phyloP scores from a whole-genome alignment of 2,113 vertebrate genomes.

The Bolborhynchus lineola region DNA sequence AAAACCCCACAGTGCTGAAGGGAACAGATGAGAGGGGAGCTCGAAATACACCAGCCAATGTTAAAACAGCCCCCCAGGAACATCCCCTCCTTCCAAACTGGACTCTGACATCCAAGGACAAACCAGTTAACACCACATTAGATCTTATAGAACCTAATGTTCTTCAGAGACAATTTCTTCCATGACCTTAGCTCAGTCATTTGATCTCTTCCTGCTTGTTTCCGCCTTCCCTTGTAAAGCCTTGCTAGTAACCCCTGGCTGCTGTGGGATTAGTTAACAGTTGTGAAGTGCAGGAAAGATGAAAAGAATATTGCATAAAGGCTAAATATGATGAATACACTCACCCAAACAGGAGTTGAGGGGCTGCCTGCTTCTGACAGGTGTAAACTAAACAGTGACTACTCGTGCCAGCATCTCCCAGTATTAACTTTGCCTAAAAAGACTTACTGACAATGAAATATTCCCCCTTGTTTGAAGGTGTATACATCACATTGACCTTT shows the following conservation, averaged over 20 bases:
- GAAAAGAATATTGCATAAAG: background rate
- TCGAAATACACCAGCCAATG: background rate
- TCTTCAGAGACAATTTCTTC: background rate
- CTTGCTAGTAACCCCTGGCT: background rate
- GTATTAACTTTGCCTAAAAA: background rate
- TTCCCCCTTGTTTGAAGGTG: background rate
- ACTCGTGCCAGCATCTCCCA: background rate
- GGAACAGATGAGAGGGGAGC: background rate
- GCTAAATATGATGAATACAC: background rate
- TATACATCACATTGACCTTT: background rate
- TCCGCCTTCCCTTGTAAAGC: background rate
- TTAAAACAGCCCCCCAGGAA: background rate
- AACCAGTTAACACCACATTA: background rate
- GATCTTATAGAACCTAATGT: background rate
- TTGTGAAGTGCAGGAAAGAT: background rate
- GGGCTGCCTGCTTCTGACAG: slow-evolving; percentile 3
- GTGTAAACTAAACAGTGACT: background rate
- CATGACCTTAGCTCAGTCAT: background rate
- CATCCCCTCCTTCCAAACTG: background rate
- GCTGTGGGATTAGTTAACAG: background rate
- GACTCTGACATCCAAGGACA: background rate
- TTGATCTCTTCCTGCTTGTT: background rate
- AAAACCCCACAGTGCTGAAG: background rate
- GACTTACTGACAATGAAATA: background rate
- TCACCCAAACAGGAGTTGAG: background rate